phyloP scores from a whole-genome alignment of 2,113 vertebrate species.

The Pipa parva region DNA sequence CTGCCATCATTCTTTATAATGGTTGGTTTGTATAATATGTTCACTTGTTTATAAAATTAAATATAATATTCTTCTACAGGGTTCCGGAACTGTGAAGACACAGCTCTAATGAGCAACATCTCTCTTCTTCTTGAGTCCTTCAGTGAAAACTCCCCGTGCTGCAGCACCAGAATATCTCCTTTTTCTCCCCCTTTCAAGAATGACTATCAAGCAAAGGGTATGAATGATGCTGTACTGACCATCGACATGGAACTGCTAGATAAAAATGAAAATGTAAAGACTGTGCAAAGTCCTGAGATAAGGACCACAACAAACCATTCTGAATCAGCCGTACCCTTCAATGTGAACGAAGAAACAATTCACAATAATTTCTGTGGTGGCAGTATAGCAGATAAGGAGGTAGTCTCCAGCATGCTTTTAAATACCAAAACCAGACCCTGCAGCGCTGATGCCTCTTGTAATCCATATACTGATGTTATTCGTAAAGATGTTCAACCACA shows the following conservation, averaged over 20 bases:
- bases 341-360: not conserved
- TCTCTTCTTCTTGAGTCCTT: conserved; percentile 15
- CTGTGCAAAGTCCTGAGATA: not conserved
- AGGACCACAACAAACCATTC: not conserved
- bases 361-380: not conserved
- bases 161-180: conserved; percentile 26
- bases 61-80: not conserved
- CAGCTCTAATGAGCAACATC: conserved; percentile 6
- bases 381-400: not conserved
- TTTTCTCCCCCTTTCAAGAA: not conserved
- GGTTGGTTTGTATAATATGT: not conserved
- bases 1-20: no score
- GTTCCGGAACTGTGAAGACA: not conserved
- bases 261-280: not conserved
- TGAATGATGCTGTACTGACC: not conserved
- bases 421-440: not conserved
- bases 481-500: not conserved
- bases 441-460: conserved; percentile 33
- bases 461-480: conserved; percentile 38
- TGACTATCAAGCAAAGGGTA: not conserved
- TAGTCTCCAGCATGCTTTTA: not conserved
- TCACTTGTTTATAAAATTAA: not conserved
- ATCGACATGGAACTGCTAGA: not conserved
- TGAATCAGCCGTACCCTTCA: not conserved
- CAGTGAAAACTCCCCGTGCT: not conserved